phyloP scores from a whole-genome alignment of 1,140 invertebrate species.

The Drosophila tristis region DNA sequence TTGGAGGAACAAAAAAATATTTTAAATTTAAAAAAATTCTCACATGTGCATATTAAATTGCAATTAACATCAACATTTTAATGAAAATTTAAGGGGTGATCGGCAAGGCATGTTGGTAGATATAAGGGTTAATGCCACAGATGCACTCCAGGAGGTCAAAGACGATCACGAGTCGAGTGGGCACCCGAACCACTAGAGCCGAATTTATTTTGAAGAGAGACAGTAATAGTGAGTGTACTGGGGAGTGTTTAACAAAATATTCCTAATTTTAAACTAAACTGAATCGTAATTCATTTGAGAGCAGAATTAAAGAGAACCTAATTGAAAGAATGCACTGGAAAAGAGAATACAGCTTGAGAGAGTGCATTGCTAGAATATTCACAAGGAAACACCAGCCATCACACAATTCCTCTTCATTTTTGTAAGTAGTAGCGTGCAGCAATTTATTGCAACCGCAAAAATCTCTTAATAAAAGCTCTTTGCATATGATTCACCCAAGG shows the following conservation, averaged over 20 bases:
- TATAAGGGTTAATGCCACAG: conserved; percentile 28
- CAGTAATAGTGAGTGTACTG: too few relatives aligned
- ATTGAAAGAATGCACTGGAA: too few relatives aligned
- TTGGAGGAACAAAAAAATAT: conserved; percentile 19
- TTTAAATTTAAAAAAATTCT: conserved; percentile 15
- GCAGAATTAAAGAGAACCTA: too few relatives aligned
- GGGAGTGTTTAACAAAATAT: too few relatives aligned
- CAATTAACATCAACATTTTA: conserved; percentile 51
- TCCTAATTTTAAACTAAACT: too few relatives aligned
- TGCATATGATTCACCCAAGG: neutral
- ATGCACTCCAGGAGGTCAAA: conserved; percentile 6
- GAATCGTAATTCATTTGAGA: too few relatives aligned
- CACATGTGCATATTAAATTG: conserved; percentile 56
- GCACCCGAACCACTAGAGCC: too few relatives aligned
- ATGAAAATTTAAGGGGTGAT: conserved; percentile 18
- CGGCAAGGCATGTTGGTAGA: neutral
- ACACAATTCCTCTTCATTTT: neutral
- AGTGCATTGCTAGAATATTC: too few relatives aligned
- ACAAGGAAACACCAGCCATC: too few relatives aligned
- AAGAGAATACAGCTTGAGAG: too few relatives aligned
- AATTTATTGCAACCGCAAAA: neutral
- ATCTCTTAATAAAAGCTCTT: conserved; percentile 6
- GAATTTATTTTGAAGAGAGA: too few relatives aligned
- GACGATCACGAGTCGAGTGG: neutral
- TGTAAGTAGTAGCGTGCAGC: neutral